phyloP scores from a whole-genome alignment of 2,888 invertebrate genomes.

The Endotricha flammealis region DNA sequence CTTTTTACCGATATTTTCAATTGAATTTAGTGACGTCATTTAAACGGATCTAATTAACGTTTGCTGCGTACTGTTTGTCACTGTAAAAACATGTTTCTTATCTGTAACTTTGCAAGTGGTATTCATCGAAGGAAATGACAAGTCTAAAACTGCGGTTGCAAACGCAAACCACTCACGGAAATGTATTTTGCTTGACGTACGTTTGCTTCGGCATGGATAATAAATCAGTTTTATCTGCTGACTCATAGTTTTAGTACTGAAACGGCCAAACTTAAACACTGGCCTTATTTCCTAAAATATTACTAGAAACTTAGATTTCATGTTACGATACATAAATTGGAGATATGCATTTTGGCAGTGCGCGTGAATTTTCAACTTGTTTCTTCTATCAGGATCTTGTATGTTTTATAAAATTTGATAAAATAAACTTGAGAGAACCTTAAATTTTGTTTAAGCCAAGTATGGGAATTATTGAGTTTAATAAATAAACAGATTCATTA shows the following conservation, averaged over 20 bases:
- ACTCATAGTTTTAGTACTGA: conserved; percentile 8
- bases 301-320: conserved; percentile 4
- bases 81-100: too few species aligned
- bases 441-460: too few species aligned
- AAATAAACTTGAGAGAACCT: too few species aligned
- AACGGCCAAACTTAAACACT: conserved; percentile 7
- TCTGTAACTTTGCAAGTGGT: too few species aligned
- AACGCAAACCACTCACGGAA: conserved; percentile 1
- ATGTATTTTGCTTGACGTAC: conserved; percentile 8
- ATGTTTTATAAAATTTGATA: too few species aligned
- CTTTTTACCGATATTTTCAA: too few species aligned
- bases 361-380: background rate
- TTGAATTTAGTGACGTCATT: too few species aligned
- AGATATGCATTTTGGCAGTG: conserved; percentile 4
- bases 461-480: too few species aligned
- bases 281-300: conserved; percentile 6
- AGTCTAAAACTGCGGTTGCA: conserved; percentile 5
- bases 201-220: conserved; percentile 5
- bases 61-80: too few species aligned
- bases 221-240: conserved; percentile 9
- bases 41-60: too few species aligned
- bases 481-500: too few species aligned
- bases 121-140: conserved; percentile 10
- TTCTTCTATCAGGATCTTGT: too few species aligned
- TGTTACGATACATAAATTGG: background rate